A percentile compares a stretch with the other conserved stretches of the same genome.
These are phyloP conservation scores for Coelinius sp. DNA, from an alignment of 2,888 invertebrate genomes.

Conservation along the genomic window DNA sequence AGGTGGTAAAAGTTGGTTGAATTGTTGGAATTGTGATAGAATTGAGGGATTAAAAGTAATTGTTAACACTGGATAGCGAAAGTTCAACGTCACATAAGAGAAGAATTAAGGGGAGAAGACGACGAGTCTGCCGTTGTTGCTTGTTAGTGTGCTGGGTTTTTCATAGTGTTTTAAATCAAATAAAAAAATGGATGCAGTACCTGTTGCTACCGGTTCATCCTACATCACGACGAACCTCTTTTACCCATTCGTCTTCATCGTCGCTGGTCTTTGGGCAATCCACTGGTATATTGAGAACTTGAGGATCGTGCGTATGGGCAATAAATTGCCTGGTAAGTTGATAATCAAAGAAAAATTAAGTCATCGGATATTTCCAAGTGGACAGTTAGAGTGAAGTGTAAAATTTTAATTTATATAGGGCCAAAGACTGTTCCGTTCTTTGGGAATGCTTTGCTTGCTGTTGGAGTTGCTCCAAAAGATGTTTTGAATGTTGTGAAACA, in stretches of 20 bases:
- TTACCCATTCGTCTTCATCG: constrained; percentile 59
- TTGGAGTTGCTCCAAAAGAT: constrained; percentile 56
- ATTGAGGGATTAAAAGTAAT: not conserved
- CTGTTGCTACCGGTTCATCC: constrained; percentile 46
- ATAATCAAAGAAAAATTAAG: too few species aligned
- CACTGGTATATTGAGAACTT: constrained; percentile 62
- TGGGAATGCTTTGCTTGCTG: constrained; percentile 59
- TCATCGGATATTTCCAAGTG: too few species aligned
- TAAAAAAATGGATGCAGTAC: constrained; percentile 56
- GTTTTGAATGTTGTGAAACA: constrained; percentile 48
- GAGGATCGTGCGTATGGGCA: constrained; percentile 56
- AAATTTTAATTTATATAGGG: constrained; percentile 48
- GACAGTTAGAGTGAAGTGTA: not conserved
- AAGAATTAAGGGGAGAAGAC: constrained; percentile 10
- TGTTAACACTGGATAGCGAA: constrained; percentile 28
- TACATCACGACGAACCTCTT: constrained; percentile 55
- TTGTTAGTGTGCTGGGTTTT: constrained; percentile 2
- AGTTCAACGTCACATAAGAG: not conserved
- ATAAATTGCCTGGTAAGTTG: constrained; percentile 64
- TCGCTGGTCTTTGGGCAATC: constrained; percentile 55
- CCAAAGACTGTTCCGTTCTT: constrained; percentile 62
- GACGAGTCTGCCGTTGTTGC: constrained; percentile 16
- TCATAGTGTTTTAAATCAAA: constrained; percentile 9
- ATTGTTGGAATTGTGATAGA: not conserved
- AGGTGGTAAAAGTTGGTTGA: not conserved